phyloP scores from a whole-genome alignment of 2,797 vertebrate genomes.

The Linurgus olivaceus region DNA sequence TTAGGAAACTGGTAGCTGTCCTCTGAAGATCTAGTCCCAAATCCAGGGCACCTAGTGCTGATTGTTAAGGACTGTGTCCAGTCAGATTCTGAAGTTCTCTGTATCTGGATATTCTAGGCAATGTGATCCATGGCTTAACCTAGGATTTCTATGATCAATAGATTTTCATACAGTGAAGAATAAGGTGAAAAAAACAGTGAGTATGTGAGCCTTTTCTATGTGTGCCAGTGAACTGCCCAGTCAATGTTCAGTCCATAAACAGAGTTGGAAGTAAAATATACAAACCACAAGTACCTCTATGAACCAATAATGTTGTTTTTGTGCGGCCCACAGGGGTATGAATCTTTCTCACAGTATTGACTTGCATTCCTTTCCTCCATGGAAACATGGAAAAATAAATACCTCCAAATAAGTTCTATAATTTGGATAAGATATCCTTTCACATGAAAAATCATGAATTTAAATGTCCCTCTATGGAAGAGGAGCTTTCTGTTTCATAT shows the following conservation, averaged over 20 bases:
- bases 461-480: not conserved
- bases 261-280: not conserved
- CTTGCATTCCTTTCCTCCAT: not conserved
- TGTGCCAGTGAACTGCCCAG: not conserved
- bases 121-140: not conserved
- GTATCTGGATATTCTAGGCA: not conserved
- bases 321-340: not conserved
- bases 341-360: not conserved
- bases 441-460: not conserved
- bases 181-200: not conserved
- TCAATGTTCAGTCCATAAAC: not conserved
- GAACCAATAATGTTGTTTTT: not conserved
- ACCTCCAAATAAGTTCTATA: not conserved
- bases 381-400: not conserved
- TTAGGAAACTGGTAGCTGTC: not conserved
- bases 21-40: not conserved
- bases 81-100: not conserved
- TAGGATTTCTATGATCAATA: not conserved
- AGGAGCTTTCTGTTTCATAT: not conserved
- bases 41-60: not conserved
- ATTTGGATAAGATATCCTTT: not conserved
- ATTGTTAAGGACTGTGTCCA: not conserved
- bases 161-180: not conserved
- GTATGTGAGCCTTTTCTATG: not conserved
- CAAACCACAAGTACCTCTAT: not conserved